Conservation (phyloP, 2,888 invertebrate genomes). For the Parnassius apollo region DNA sequence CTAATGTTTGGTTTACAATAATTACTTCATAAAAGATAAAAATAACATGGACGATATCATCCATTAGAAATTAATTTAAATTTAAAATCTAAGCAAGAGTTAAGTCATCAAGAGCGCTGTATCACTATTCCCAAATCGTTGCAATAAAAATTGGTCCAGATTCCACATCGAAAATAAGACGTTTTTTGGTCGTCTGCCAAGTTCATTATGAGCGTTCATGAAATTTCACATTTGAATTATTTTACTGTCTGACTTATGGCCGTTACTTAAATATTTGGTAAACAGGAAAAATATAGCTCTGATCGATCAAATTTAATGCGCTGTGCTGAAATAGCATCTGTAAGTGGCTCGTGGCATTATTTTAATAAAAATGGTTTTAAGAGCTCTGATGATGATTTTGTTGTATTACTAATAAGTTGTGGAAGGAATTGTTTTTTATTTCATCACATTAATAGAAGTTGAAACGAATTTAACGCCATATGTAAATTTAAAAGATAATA, state of each 20-base stretch:
- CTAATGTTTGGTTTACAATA: background rate
- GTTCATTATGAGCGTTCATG: slow-evolving; percentile 82
- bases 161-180: slow-evolving; percentile 81
- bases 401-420: slow-evolving; percentile 4
- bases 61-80: background rate
- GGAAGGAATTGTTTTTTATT: no score
- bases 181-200: slow-evolving; percentile 80
- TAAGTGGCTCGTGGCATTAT: slow-evolving; percentile 69
- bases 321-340: slow-evolving; percentile 65
- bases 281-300: slow-evolving; percentile 79
- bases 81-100: slow-evolving; percentile 30
- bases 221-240: slow-evolving; percentile 82
- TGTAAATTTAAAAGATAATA: no score
- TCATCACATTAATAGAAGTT: no score
- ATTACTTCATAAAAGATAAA: background rate
- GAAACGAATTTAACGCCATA: no score
- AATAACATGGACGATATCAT: background rate
- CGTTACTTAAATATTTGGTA: slow-evolving; percentile 81
- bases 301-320: slow-evolving; percentile 80
- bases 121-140: slow-evolving; percentile 74
- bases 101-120: slow-evolving; percentile 64
- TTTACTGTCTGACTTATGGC: slow-evolving; percentile 81
- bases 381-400: slow-evolving; percentile 24
- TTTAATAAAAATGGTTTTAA: slow-evolving; percentile 32
- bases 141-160: slow-evolving; percentile 81